Evolutionary conservation across 2,113 vertebrate species (phyloP), one percentile per base, ranked within the genome.

Genomic region (Ceuthmochares aereus): DNA sequence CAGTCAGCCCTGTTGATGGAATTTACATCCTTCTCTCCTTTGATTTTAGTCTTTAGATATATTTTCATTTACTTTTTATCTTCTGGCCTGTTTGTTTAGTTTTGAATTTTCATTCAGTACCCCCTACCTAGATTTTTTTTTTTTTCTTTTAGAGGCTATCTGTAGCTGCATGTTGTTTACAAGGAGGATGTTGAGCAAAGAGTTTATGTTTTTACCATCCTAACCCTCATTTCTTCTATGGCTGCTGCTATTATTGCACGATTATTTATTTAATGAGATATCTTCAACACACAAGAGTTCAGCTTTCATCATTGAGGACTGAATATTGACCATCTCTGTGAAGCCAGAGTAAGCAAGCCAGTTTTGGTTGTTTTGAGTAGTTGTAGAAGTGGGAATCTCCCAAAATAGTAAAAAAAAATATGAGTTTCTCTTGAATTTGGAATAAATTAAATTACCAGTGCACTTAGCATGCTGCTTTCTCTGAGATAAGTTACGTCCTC

Each of bases 241-340:
- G 54, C 85, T 3, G 3, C 29, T 73, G 14, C 14, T 22, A 12
- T 40, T 43, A 7, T 52, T 59, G 42, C 10, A 34, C 55, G 58
- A 43, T 60, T 30, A n/a, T 36, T 27, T 74, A 22, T 32, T 79
- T 49, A 62, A 54, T 42, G 51, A 74, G 45, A 25, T 7, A n/a
- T 12, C 36, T 74, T 90, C 29, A 36, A 14, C 26, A 45, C 49
- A 21, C n/a, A 18, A 26, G 11, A 62, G 51, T 45, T 77, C 36
- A 52, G 0, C 21, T 55, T 87, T 40, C 64, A 55, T 62, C 42
- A 12, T 42, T 89, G 32, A 29, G 27, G 14, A 10, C 43, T 70
- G 34, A 67, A 12, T 16, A 2, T 7, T 22, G 26, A 5, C 18
- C 26, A 49, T 10, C 3, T 4, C 7, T 49, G 42, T 1, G 4